Conservation (phyloP, 2,113 vertebrate species). For the Neofelis nebulosa region DNA sequence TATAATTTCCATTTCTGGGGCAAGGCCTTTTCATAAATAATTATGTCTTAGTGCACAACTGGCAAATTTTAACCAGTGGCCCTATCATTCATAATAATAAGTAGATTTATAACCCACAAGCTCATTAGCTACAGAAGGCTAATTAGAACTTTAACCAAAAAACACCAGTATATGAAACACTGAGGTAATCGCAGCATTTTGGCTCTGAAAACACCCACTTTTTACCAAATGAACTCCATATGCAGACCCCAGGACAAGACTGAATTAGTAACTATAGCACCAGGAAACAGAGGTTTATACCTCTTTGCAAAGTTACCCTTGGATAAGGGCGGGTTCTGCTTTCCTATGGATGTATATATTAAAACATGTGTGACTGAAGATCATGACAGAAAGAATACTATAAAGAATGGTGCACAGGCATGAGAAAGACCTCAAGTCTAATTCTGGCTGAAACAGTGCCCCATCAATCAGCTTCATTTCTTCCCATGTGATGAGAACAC, state of each 20-base stretch:
- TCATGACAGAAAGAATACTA: not conserved
- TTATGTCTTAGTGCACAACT: slow-evolving; percentile 79
- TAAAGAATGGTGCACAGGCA: not conserved
- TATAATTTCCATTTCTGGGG: slow-evolving; percentile 84
- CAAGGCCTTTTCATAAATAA: slow-evolving; percentile 86
- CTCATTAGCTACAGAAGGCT: slow-evolving; percentile 80
- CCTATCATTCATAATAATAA: slow-evolving; percentile 83
- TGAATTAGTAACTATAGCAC: not conserved
- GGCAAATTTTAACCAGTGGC: slow-evolving; percentile 71
- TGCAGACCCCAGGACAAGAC: not conserved
- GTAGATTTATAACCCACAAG: slow-evolving; percentile 79
- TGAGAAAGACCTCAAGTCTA: not conserved
- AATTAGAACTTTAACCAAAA: slow-evolving; percentile 83
- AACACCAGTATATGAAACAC: slow-evolving; percentile 76
- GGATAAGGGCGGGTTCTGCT: not conserved
- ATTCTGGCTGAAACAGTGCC: not conserved
- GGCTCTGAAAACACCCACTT: slow-evolving; percentile 44
- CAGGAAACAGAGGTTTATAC: not conserved
- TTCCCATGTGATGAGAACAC: not conserved
- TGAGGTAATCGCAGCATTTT: slow-evolving; percentile 63
- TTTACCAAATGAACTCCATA: slow-evolving; percentile 14
- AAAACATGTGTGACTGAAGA: not conserved
- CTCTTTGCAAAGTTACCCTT: not conserved
- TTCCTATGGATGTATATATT: not conserved
- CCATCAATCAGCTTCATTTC: not conserved